Percentiles rank a stretch among this genome's conserved stretches.
Evolutionary conservation across 2,888 invertebrate species (phyloP).

Genomic region (Lacanobia oleracea): DNA sequence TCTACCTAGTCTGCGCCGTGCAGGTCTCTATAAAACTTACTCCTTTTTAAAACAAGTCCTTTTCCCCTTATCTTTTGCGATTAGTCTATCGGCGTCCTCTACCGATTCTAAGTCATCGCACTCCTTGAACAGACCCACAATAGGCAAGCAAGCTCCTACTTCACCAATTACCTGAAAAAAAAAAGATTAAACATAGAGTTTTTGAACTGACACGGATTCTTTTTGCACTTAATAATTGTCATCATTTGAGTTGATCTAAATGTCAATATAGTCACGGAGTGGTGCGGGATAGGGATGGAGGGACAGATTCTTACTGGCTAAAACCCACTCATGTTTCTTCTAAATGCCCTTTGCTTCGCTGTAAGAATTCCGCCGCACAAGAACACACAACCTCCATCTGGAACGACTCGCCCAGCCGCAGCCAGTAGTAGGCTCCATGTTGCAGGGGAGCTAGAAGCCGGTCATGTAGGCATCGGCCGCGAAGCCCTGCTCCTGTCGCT

Average conservation of each 20-base stretch:
- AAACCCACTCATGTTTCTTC: no score
- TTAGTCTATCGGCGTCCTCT: slow-evolving; percentile 35
- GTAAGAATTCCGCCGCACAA: not conserved
- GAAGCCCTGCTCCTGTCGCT: slow-evolving; percentile 77
- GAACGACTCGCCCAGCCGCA: slow-evolving; percentile 71
- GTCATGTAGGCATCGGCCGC: slow-evolving; percentile 86
- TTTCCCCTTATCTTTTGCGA: slow-evolving; percentile 53
- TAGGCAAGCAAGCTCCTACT: slow-evolving; percentile 86
- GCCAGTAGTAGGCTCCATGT: slow-evolving; percentile 81
- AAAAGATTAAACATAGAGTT: not conserved
- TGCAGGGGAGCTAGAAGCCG: slow-evolving; percentile 82
- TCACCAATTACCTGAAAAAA: slow-evolving; percentile 81
- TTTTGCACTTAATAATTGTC: no score
- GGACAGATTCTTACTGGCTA: no score
- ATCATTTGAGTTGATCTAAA: no score
- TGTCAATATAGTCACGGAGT: no score
- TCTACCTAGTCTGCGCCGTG: no score
- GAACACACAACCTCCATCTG: slow-evolving; percentile 57
- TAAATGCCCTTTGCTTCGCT: not conserved
- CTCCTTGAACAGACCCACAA: slow-evolving; percentile 82
- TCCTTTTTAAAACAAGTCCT: slow-evolving; percentile 71
- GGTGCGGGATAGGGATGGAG: no score
- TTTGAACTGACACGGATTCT: not conserved
- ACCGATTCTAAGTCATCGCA: slow-evolving; percentile 67
- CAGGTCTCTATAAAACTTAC: slow-evolving; percentile 2